Conservation (phyloP, 1,140 invertebrate genomes). For the Campoletis sonorensis region DNA sequence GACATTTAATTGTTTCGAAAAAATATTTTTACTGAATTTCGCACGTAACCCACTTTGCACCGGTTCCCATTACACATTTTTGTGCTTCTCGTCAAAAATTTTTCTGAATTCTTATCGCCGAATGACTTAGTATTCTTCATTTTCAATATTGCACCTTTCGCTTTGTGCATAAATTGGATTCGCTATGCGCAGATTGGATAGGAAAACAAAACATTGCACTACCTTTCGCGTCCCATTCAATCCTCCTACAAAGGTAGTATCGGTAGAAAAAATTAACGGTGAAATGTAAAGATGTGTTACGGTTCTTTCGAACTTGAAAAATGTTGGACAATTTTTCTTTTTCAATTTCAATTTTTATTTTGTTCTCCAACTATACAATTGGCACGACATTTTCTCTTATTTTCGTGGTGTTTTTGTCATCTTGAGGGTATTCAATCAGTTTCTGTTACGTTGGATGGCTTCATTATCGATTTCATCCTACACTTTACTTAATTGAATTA, state of each 20-base stretch:
- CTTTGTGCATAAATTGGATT: too few species aligned
- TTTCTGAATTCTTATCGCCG: too few species aligned
- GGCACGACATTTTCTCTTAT: not conserved
- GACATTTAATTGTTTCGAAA: too few species aligned
- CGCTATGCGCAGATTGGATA: too few species aligned
- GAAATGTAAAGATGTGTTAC: not conserved
- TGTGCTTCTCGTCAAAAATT: too few species aligned
- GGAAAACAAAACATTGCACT: not conserved
- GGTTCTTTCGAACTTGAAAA: not conserved
- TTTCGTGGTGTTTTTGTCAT: not conserved
- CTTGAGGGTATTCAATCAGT: not conserved
- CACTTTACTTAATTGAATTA: too few species aligned
- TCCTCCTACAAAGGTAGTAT: not conserved
- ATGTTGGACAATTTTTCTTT: too few species aligned
- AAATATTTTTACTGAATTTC: too few species aligned
- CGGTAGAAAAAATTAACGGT: not conserved
- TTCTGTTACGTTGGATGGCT: not conserved
- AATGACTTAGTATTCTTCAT: not conserved
- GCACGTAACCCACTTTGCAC: too few species aligned
- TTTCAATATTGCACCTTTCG: not conserved
- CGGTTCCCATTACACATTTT: too few species aligned
- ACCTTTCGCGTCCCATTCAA: not conserved
- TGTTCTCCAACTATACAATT: too few species aligned
- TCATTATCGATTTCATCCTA: not conserved
- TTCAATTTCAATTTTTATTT: not conserved